A percentile compares a stretch with the other conserved stretches of the same genome.
Evolutionary conservation across 2,113 vertebrate genomes (phyloP).

Genomic region (Plotosus lineatus): DNA sequence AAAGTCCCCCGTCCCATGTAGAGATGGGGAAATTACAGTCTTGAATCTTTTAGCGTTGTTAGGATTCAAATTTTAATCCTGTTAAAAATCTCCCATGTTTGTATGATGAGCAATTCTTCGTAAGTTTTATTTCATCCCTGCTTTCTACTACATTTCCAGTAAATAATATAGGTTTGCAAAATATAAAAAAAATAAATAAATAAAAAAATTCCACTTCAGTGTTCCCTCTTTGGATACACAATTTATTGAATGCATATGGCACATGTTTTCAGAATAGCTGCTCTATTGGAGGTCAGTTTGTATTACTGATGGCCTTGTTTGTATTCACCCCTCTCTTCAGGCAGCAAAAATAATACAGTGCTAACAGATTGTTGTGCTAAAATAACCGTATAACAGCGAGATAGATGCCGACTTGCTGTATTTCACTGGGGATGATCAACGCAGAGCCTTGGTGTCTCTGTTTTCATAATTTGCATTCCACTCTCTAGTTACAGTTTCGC

Average conservation of each 20-base stretch:
- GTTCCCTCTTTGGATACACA: background rate
- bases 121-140: background rate
- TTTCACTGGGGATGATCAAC: background rate
- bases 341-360: background rate
- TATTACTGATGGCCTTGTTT: background rate
- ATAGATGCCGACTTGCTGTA: background rate
- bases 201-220: too few species aligned
- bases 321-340: background rate
- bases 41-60: background rate
- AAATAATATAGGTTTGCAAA: background rate
- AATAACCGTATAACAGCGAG: background rate
- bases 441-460: background rate
- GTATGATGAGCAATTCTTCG: background rate
- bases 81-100: background rate
- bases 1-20: background rate
- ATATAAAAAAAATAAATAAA: background rate
- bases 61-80: background rate
- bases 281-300: background rate
- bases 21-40: background rate
- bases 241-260: background rate
- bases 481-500: constrained; percentile 31
- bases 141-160: background rate
- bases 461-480: constrained; percentile 35
- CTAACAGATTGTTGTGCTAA: background rate
- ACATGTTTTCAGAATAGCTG: background rate